These are phyloP conservation scores for Neelides sp. DNA, from an alignment of 1,140 invertebrate genomes.

Conservation along the genomic window DNA sequence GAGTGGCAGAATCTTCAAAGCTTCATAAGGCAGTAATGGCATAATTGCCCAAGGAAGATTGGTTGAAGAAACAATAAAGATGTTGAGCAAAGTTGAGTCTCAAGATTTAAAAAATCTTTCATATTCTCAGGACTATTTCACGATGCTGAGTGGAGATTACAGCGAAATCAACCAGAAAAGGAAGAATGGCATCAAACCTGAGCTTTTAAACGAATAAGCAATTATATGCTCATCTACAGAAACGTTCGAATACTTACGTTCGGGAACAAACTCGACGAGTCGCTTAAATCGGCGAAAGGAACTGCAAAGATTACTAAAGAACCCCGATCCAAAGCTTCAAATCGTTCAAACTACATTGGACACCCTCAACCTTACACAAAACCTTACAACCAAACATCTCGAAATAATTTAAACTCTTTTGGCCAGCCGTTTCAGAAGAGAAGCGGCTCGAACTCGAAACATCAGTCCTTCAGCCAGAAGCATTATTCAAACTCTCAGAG, in stretches of 20 bases:
- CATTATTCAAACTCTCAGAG: not conserved
- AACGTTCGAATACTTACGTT: not conserved
- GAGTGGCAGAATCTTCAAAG: not conserved
- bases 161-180: no score
- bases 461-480: not conserved
- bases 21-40: not conserved
- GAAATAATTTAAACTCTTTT: not conserved
- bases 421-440: not conserved
- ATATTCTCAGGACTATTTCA: no score
- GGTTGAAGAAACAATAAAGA: not conserved
- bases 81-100: not conserved
- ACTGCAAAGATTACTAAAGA: not conserved
- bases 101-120: not conserved
- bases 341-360: no score
- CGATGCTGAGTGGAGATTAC: no score
- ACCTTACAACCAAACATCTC: not conserved
- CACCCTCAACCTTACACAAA: not conserved
- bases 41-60: not conserved
- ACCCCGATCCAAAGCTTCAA: not conserved
- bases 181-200: not conserved
- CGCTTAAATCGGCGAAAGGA: not conserved
- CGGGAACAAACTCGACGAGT: not conserved
- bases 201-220: not conserved
- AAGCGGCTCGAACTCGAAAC: not conserved
- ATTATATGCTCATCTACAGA: not conserved